Evolutionary conservation across 2,888 invertebrate species (phyloP).

Genomic region (Parasteatoda lunata): DNA sequence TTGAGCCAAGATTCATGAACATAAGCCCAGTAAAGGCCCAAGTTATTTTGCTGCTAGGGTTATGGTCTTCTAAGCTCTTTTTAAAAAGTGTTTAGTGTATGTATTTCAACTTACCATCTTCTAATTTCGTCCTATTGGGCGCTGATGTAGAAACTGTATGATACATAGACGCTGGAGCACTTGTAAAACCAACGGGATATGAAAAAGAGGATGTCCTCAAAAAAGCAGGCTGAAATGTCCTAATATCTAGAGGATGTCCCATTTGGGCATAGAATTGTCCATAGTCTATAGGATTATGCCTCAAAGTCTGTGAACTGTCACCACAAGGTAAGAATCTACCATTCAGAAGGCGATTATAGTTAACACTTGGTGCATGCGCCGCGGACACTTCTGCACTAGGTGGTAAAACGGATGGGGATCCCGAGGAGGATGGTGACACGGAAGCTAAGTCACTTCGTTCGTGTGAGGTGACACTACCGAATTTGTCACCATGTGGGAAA

Average conservation of each 20-base stretch:
- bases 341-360: constrained; percentile 39
- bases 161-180: constrained; percentile 35
- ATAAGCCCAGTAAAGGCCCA: no score
- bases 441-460: constrained; percentile 52
- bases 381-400: constrained; percentile 35
- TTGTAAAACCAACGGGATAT: constrained; percentile 43
- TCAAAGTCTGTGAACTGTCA: constrained; percentile 20
- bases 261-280: constrained; percentile 48
- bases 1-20: no score
- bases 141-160: constrained; percentile 37
- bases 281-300: constrained; percentile 38
- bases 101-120: constrained; percentile 36
- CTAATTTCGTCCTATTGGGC: constrained; percentile 43
- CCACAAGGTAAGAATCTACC: constrained; percentile 45
- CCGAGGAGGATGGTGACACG: constrained; percentile 54
- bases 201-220: constrained; percentile 41
- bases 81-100: background rate
- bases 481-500: constrained; percentile 25
- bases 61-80: background rate
- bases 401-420: constrained; percentile 49
- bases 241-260: constrained; percentile 40
- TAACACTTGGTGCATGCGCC: constrained; percentile 24
- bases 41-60: no score
- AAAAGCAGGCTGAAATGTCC: constrained; percentile 50
- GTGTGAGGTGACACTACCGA: constrained; percentile 30